phyloP scores from a whole-genome alignment of 2,888 invertebrate species.

The Himalopsyche kuldschensis region DNA sequence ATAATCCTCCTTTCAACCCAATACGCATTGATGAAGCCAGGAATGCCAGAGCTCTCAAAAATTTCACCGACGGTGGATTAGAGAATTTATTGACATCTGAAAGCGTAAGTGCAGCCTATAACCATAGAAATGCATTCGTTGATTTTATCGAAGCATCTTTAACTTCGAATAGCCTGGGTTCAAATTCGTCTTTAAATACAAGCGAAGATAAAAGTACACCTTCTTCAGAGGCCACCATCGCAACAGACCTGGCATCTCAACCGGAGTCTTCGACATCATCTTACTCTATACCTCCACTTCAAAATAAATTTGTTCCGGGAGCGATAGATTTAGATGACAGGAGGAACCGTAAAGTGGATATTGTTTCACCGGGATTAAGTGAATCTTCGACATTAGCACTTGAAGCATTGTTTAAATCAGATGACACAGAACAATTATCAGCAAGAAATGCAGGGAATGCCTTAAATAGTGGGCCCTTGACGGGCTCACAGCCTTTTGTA shows the following conservation, averaged over 20 bases:
- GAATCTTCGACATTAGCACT: conserved; percentile 70
- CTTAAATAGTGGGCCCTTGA: conserved; percentile 38
- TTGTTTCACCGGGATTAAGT: conserved; percentile 51
- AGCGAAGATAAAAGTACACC: conserved; percentile 22
- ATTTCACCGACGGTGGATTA: conserved; percentile 50
- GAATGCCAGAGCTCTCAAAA: conserved; percentile 54
- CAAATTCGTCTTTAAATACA: background rate
- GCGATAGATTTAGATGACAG: conserved; percentile 53
- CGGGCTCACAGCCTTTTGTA: conserved; percentile 50
- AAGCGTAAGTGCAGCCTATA: conserved; percentile 57
- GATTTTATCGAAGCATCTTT: conserved; percentile 24
- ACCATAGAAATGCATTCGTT: conserved; percentile 34
- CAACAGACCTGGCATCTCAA: conserved; percentile 32
- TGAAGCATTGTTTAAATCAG: conserved; percentile 67
- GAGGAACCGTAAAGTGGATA: conserved; percentile 49
- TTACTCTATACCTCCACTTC: conserved; percentile 41
- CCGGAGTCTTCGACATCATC: conserved; percentile 37
- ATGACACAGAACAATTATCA: conserved; percentile 47
- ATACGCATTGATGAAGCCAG: conserved; percentile 58
- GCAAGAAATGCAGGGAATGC: conserved; percentile 44
- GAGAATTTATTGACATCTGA: conserved; percentile 58
- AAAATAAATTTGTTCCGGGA: conserved; percentile 57
- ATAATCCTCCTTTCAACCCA: conserved; percentile 55
- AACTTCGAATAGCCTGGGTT: conserved; percentile 8
- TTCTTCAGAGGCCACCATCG: conserved; percentile 12